Conservation (phyloP, 2,888 invertebrate genomes). For the Parnassius smintheus region DNA sequence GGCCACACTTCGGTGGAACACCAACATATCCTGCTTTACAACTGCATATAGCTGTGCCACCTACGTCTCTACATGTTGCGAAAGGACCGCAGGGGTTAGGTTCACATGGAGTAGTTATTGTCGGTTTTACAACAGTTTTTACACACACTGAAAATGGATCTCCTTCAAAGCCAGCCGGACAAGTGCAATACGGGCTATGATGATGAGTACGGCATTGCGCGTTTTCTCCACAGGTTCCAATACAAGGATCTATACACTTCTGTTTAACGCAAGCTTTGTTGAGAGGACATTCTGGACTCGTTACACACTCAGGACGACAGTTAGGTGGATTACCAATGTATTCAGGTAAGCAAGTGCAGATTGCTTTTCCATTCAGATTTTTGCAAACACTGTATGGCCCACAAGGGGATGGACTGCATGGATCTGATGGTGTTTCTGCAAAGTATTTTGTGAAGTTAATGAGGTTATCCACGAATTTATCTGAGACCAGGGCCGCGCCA, state of each 20-base stretch:
- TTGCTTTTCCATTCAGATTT: conserved; percentile 82
- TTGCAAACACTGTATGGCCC: conserved; percentile 88
- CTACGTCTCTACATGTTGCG: conserved; percentile 80
- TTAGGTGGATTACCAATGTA: conserved; percentile 88
- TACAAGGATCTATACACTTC: conserved; percentile 91
- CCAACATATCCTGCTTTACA: conserved; percentile 85
- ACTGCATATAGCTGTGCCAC: conserved; percentile 79
- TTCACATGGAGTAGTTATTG: conserved; percentile 76
- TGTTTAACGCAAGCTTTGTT: conserved; percentile 88
- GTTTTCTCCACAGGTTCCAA: conserved; percentile 85
- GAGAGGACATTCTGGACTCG: conserved; percentile 89
- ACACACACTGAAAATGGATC: conserved; percentile 85
- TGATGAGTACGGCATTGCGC: conserved; percentile 86
- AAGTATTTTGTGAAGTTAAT: conserved; percentile 17
- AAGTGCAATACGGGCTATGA: conserved; percentile 87
- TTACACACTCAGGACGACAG: conserved; percentile 89
- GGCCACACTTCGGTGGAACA: conserved; percentile 86
- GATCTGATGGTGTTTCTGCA: conserved; percentile 75
- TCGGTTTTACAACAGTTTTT: conserved; percentile 78
- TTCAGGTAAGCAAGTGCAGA: conserved; percentile 85
- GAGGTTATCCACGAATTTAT: too few relatives aligned
- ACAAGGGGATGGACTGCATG: conserved; percentile 89
- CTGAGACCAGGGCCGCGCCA: too few relatives aligned
- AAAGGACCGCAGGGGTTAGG: conserved; percentile 87
- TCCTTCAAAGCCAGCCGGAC: conserved; percentile 86